A percentile compares a stretch with the other conserved stretches of the same genome.
Evolutionary conservation across 1,140 invertebrate genomes (phyloP).

Genomic region (Dendrolimus punctatus): DNA sequence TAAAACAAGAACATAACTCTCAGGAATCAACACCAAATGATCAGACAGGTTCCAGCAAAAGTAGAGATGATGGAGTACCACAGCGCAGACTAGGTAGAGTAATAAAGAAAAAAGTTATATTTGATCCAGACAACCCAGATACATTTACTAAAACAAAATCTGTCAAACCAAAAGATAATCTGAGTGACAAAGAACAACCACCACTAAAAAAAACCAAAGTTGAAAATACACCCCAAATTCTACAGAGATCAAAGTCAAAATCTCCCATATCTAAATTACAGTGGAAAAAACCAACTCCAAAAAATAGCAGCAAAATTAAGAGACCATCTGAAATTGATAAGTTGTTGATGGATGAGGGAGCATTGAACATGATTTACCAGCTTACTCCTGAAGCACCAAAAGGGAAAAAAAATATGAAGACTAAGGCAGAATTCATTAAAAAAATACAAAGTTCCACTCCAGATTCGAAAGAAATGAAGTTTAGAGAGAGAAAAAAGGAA

Average conservation of each 20-base stretch:
- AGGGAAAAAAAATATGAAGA: conserved; percentile 63
- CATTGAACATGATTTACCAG: conserved; percentile 87
- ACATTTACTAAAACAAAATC: conserved; percentile 61
- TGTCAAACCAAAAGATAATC: conserved; percentile 38
- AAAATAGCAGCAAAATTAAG: conserved; percentile 70
- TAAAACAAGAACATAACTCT: conserved; percentile 19
- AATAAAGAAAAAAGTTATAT: conserved; percentile 79
- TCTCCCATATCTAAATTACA: conserved; percentile 48
- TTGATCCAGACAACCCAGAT: conserved; percentile 78
- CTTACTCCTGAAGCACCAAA: conserved; percentile 70
- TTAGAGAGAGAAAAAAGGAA: conserved; percentile 64
- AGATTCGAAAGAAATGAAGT: conserved; percentile 62
- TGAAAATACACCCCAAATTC: conserved; percentile 17
- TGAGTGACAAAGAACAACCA: conserved; percentile 28
- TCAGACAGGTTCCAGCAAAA: conserved; percentile 32
- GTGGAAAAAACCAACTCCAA: conserved; percentile 60
- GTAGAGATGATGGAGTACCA: conserved; percentile 37
- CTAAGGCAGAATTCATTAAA: conserved; percentile 72
- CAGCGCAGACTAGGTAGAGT: conserved; percentile 68
- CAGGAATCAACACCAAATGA: conserved; percentile 32
- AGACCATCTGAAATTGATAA: conserved; percentile 81
- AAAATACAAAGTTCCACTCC: conserved; percentile 73
- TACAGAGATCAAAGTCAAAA: conserved; percentile 42
- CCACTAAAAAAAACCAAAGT: conserved; percentile 43
- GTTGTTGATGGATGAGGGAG: conserved; percentile 87